phyloP scores from a whole-genome alignment of 2,113 vertebrate genomes.

The Percopsis transmontana region DNA sequence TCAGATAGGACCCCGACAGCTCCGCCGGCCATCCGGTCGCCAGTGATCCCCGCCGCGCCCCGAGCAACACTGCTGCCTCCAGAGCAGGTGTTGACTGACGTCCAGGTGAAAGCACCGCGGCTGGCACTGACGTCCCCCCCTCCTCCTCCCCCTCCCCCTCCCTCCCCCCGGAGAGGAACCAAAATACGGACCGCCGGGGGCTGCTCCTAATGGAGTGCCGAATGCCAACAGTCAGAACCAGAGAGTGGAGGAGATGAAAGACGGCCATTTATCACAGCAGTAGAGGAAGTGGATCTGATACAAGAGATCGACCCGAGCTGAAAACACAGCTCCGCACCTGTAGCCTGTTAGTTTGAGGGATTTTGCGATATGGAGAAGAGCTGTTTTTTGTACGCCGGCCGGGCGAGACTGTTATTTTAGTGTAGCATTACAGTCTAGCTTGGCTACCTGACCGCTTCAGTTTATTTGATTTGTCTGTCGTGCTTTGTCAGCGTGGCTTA shows the following conservation, averaged over 20 bases:
- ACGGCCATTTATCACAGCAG: slow-evolving; percentile 55
- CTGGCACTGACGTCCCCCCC: slow-evolving; percentile 41
- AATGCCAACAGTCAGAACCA: slow-evolving; percentile 40
- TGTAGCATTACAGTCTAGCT: slow-evolving; percentile 11
- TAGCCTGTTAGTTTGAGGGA: slow-evolving; percentile 49
- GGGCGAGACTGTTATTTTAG: slow-evolving; percentile 26
- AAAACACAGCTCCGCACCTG: slow-evolving; percentile 60
- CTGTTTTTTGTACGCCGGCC: slow-evolving; percentile 16
- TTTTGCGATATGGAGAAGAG: slow-evolving; percentile 30
- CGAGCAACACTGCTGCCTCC: slow-evolving; percentile 46
- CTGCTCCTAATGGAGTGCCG: slow-evolving; percentile 50
- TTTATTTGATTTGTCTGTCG: background rate
- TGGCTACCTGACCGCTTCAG: slow-evolving; percentile 2
- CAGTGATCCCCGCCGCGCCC: slow-evolving; percentile 56
- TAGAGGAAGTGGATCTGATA: slow-evolving; percentile 55
- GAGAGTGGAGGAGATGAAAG: slow-evolving; percentile 58
- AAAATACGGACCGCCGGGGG: slow-evolving; percentile 43
- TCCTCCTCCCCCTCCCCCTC: background rate
- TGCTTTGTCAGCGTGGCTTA: background rate
- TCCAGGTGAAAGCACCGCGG: slow-evolving; percentile 58
- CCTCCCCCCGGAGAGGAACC: slow-evolving; percentile 31
- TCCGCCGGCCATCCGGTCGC: slow-evolving; percentile 39
- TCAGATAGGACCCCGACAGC: slow-evolving; percentile 46
- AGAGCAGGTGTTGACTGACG: slow-evolving; percentile 59
- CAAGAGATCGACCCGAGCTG: slow-evolving; percentile 39